Evolutionary conservation across 2,113 vertebrate genomes (phyloP), one percentile per base, ranked within the genome.

Genomic region (Scopus umbretta): DNA sequence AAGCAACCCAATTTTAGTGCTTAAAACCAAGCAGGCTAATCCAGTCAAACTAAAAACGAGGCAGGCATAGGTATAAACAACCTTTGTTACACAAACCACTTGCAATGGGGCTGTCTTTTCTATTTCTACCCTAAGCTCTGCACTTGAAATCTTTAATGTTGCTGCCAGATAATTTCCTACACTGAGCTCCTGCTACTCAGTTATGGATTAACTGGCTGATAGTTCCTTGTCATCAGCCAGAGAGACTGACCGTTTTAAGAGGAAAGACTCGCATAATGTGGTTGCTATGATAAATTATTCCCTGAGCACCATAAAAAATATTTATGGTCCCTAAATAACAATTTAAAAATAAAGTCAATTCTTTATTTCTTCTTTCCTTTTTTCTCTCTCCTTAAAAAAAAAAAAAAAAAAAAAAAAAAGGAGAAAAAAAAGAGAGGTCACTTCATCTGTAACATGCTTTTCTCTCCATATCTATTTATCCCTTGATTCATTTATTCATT

Each of bases 161-260:
- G 71, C 36, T 93, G 76, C 45, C 86, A 97, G 53, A 80, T 67
- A 88, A 90, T 92, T 91, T 89, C 75, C 70, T 80, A 73, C 21
- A 22, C 45, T 93, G 87, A 83, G 59, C 42, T 94, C n/a, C 73
- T 70, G 53, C 84, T 86, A 85, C 56, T 81, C 49, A n/a, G 21
- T 75, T 96, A 88, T 25, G 70, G 62, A 97, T 96, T 94, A 96
- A 86, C 83, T 83, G 82, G 74, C 59, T 92, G 95, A 96, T 93
- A 94, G 88, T 40, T 82, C 50, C 66, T 80, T 96, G 88, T 92
- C 96, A 92, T 92, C 80, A 91, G 47, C 68, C 88, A 96, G 85
- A 87, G 36, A 83, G 62, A 96, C 72, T 47, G 32, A 90, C 49
- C 3, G 7, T 81, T 96, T 72, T 88, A 90, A 89, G 73, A 92